Evolutionary conservation across 1,140 invertebrate species (phyloP).

Genomic region (Theocolax elegans): DNA sequence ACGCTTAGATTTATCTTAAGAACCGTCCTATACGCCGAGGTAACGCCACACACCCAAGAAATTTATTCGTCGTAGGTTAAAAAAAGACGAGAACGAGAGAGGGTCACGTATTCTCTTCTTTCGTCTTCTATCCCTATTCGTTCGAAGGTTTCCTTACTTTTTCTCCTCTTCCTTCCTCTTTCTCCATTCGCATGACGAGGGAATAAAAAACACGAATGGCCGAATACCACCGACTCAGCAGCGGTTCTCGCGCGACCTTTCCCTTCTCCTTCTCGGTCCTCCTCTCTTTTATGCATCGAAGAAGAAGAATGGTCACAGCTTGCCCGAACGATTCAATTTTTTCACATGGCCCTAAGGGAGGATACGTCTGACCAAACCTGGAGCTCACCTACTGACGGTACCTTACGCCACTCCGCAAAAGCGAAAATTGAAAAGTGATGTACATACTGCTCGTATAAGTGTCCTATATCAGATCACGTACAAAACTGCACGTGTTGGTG

Average conservation of each 20-base stretch:
- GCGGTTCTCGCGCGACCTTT: constrained; percentile 24
- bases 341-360: background rate
- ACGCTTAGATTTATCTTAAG: constrained; percentile 24
- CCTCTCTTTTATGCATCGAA: constrained; percentile 17
- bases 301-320: constrained; percentile 28
- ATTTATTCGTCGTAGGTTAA: constrained; percentile 31
- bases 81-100: constrained; percentile 11
- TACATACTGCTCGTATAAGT: too few relatives aligned
- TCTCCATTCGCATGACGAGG: constrained; percentile 14
- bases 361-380: background rate
- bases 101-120: background rate
- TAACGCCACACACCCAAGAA: background rate
- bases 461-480: too few relatives aligned
- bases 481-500: too few relatives aligned
- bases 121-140: background rate
- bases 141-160: background rate
- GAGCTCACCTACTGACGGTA: background rate
- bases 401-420: constrained; percentile 4
- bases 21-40: background rate
- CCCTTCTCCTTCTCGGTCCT: background rate
- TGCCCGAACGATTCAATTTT: constrained; percentile 39
- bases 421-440: constrained; percentile 9
- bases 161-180: background rate
- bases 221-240: constrained; percentile 34
- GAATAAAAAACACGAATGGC: constrained; percentile 37